Base-by-base conservation (phyloP, 2,113 vertebrate genomes). In the Spilogale gracilis region DNA sequence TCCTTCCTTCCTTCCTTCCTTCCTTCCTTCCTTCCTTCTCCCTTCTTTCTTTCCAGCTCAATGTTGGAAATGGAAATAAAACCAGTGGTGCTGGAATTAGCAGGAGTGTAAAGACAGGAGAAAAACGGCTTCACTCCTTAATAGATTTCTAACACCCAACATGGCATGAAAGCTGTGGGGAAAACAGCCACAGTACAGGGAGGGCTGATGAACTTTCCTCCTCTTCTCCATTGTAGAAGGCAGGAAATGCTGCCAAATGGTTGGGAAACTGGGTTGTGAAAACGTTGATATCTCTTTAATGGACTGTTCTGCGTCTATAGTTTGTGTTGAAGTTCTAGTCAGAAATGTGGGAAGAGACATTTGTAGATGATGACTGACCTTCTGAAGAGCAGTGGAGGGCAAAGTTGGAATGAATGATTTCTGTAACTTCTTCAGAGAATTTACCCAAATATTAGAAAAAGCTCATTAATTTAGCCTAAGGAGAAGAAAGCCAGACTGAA, bases 21-120 rank as follows among this genome's bases (percentile, higher is more conserved):
- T 71, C 18, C 4, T 21, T 21, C 20, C 2, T 18, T 69, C 4
- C 1, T 7, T 16, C 5, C 27, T 18, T n/a, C 32, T 9, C n/a
- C 8, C 17, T 38, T 43, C 17, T 38, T 38, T 10, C 10, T 48
- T 79, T 65, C 63, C n/a, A 94, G 61, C 27, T 81, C 87, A 69
- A 25, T 83, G 23, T 38, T 96, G 30, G 86, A 95, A 52, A 89
- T 61, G 23, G 91, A 96, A 92, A 83, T 83, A 82, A 74, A 96
- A 83, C 50, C 9, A 58, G 65, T 43, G 43, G 69, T 76, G 38
- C 43, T 95, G 13, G 60, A 73, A 58, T 95, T 65, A 93, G 60
- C 38, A 78, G 78, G 60, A 85, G 86, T 71, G 23, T 74, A n/a
- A 76, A 83, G 60, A 89, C 58, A 90, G 21, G 50, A 83, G 87